A percentile compares a stretch with the other conserved stretches of the same genome.
Conservation (phyloP, 30 jellyfish, hydroid and myxozoan species). For the Chrysaora quinquecirrha region DNA sequence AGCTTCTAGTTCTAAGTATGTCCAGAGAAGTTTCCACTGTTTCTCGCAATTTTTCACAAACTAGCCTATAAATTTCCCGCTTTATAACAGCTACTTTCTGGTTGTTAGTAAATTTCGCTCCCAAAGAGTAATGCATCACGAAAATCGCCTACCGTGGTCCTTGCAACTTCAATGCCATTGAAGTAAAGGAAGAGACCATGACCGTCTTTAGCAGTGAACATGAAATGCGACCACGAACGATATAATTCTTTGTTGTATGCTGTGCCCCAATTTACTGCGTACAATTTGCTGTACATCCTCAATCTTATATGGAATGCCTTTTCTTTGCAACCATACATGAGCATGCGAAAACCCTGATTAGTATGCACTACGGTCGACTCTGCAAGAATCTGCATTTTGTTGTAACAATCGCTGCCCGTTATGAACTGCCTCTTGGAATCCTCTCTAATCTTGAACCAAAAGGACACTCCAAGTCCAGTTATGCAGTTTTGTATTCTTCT, state of each 20-base stretch:
- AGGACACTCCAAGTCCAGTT: neutral
- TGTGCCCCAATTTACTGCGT: neutral
- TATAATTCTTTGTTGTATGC: neutral
- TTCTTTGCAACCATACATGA: neutral
- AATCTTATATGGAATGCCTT: slow-evolving; percentile 7
- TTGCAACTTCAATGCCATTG: neutral
- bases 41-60: too few species aligned
- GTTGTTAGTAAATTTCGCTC: too few species aligned
- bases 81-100: too few species aligned
- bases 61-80: too few species aligned
- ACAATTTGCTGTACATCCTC: neutral
- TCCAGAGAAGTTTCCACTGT: too few species aligned
- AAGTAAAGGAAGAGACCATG: neutral
- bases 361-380: neutral
- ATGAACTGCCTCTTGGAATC: neutral
- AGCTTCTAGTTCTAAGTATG: too few species aligned
- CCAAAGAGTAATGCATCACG: too few species aligned
- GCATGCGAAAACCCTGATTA: neutral
- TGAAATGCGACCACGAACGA: neutral
- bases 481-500: neutral
- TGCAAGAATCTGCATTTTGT: neutral
- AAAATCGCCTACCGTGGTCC: neutral
- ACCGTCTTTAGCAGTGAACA: neutral
- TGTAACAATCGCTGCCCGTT: neutral
- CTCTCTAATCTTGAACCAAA: neutral